phyloP scores from a whole-genome alignment of 2,113 vertebrate genomes.

The Elephas maximus region DNA sequence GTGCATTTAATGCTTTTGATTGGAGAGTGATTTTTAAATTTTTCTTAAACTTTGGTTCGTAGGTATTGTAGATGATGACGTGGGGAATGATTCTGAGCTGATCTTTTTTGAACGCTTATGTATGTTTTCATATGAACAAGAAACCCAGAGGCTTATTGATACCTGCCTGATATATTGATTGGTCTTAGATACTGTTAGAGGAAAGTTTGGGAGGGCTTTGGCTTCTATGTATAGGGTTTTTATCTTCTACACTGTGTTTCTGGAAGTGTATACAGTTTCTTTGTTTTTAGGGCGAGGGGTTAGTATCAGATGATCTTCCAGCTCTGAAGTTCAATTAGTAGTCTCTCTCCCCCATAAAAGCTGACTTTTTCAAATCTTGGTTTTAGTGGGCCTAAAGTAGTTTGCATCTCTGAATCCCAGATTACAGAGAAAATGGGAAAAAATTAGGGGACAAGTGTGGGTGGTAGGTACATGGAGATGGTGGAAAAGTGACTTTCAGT shows the following conservation, averaged over 20 bases:
- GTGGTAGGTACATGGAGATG: neutral
- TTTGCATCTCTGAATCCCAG: neutral
- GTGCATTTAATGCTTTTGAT: neutral
- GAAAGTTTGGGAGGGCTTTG: neutral
- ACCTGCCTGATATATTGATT: neutral
- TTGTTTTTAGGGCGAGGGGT: neutral
- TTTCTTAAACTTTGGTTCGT: neutral
- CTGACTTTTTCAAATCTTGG: neutral
- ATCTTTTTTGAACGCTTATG: neutral
- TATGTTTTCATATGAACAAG: neutral
- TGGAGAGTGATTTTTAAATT: constrained; percentile 16
- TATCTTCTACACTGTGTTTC: neutral
- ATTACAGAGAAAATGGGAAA: neutral
- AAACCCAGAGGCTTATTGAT: neutral
- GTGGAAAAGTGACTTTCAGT: neutral
- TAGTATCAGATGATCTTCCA: neutral
- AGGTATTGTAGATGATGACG: neutral
- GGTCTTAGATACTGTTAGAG: constrained; percentile 10
- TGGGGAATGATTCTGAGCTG: neutral
- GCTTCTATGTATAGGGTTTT: neutral
- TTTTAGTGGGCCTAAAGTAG: constrained; percentile 5
- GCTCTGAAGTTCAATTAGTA: constrained; percentile 1
- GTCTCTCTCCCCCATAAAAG: neutral
- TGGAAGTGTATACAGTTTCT: neutral
- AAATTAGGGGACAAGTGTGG: neutral